phyloP scores from a whole-genome alignment of 2,113 vertebrate genomes.

The Ceyx melanurus region DNA sequence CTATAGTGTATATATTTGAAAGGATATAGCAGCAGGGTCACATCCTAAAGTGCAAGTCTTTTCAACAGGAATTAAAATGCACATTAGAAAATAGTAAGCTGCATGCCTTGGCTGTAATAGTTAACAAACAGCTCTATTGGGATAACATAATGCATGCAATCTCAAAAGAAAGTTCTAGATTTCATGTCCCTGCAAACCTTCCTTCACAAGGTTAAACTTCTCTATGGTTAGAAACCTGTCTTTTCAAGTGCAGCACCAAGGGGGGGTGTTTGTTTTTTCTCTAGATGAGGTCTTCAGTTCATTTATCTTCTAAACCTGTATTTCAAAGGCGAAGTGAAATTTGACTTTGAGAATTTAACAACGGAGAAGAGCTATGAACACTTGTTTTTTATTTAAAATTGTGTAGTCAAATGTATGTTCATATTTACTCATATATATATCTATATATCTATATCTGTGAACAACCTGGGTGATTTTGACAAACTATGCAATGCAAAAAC shows the following conservation, averaged over 20 bases:
- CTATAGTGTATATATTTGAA: not conserved
- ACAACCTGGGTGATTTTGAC: not conserved
- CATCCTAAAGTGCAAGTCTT: not conserved
- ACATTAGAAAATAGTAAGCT: not conserved
- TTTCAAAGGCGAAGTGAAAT: slow-evolving; percentile 6
- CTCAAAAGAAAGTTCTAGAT: not conserved
- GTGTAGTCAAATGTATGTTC: not conserved
- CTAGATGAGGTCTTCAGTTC: not conserved
- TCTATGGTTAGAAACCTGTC: not conserved
- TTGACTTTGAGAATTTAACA: not conserved
- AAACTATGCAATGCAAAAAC: not conserved
- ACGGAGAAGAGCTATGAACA: not conserved
- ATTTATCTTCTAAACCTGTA: not conserved
- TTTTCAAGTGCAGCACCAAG: not conserved
- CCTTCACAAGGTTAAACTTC: not conserved
- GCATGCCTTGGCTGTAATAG: not conserved
- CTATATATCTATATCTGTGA: not conserved
- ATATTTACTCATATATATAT: not conserved
- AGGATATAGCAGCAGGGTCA: not conserved
- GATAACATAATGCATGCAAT: not conserved
- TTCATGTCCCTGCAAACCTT: not conserved
- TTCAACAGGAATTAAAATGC: not conserved
- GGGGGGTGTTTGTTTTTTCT: not conserved
- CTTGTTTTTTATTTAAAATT: not conserved
- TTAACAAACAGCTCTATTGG: not conserved